Percentiles rank a stretch among this genome's conserved stretches.
Evolutionary conservation across 2,797 vertebrate species (phyloP).

Genomic region (Echiichthys vipera): DNA sequence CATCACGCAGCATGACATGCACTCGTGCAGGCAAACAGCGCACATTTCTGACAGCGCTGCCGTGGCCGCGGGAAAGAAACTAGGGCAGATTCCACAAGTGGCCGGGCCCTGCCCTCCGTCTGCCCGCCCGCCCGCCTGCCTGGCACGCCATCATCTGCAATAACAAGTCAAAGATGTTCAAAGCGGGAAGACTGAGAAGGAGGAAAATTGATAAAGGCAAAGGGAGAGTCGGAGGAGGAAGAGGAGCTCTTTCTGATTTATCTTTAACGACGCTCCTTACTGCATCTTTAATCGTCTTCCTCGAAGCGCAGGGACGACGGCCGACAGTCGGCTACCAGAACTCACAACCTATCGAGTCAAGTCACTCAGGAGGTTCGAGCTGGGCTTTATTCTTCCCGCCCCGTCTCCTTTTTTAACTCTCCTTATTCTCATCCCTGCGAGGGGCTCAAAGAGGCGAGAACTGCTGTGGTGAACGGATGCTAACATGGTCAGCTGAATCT

Average conservation of each 20-base stretch:
- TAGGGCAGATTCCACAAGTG: slow-evolving; percentile 43
- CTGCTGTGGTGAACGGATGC: slow-evolving; percentile 20
- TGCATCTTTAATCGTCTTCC: slow-evolving; percentile 79
- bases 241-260: slow-evolving; percentile 65
- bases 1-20: neutral
- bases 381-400: slow-evolving; percentile 45
- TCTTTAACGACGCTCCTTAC: slow-evolving; percentile 78
- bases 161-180: slow-evolving; percentile 60
- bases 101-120: slow-evolving; percentile 9
- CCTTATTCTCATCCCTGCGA: slow-evolving; percentile 41
- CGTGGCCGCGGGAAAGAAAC: neutral
- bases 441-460: slow-evolving; percentile 7
- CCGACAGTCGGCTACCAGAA: slow-evolving; percentile 62
- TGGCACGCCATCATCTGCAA: slow-evolving; percentile 27
- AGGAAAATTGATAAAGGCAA: slow-evolving; percentile 16
- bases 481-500: slow-evolving; percentile 65
- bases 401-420: slow-evolving; percentile 44
- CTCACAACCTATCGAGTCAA: slow-evolving; percentile 56
- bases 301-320: slow-evolving; percentile 49
- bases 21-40: neutral
- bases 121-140: too few relatives aligned
- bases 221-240: slow-evolving; percentile 25
- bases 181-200: slow-evolving; percentile 38
- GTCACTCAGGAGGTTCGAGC: slow-evolving; percentile 43
- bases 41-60: slow-evolving; percentile 9